These are phyloP conservation scores for Pachypeltis micranthus DNA, from an alignment of 1,140 invertebrate genomes.

Conservation along the genomic window DNA sequence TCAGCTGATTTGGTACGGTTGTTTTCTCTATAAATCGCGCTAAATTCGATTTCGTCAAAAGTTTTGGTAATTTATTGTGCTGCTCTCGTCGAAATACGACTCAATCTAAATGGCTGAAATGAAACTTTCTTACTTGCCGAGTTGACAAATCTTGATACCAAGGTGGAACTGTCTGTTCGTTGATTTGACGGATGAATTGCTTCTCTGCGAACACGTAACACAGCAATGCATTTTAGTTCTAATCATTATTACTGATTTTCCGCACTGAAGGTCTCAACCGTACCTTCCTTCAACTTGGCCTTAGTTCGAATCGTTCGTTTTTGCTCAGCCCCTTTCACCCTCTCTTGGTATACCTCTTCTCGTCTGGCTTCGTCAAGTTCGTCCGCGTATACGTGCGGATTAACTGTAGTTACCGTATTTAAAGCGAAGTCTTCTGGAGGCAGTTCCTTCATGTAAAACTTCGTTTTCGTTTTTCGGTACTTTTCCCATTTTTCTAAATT, in stretches of 20 bases:
- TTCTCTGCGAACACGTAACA: no score
- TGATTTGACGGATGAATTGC: neutral
- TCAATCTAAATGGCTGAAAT: neutral
- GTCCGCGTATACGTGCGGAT: neutral
- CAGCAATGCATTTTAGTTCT: no score
- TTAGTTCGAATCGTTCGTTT: neutral
- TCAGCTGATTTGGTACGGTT: no score
- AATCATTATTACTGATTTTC: no score
- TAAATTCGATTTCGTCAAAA: no score
- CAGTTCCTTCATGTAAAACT: neutral
- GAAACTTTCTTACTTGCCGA: constrained; percentile 4
- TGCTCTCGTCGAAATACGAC: neutral
- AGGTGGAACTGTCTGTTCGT: neutral
- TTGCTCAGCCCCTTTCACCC: neutral
- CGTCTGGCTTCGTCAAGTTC: neutral
- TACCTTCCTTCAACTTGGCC: neutral
- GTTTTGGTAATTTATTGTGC: no score
- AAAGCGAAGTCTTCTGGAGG: neutral
- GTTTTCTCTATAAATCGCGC: no score
- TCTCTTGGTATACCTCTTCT: neutral
- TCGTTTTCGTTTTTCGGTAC: neutral
- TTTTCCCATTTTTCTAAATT: no score
- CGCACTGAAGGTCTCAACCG: no score
- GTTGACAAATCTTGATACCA: constrained; percentile 18
- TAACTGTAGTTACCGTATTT: neutral